These are phyloP conservation scores for Sebastolobus altivelis DNA, from an alignment of 2,797 vertebrate species.

Conservation along the genomic window DNA sequence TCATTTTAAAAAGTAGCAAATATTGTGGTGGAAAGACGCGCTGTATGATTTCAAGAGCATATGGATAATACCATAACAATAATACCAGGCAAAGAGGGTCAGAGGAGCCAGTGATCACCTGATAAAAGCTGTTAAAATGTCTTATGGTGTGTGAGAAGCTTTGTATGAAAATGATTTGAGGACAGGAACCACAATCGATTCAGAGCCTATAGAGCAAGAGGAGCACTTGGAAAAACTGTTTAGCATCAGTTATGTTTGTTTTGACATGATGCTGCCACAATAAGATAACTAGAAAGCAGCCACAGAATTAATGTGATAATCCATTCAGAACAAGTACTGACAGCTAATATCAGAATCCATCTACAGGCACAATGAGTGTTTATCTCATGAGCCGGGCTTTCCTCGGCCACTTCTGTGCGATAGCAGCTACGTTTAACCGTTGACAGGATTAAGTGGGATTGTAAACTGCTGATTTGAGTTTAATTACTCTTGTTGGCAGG, in stretches of 20 bases:
- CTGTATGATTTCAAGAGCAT: constrained; percentile 13
- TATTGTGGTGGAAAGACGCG: background rate
- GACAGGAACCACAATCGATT: background rate
- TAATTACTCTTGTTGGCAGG: constrained; percentile 29
- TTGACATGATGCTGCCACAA: background rate
- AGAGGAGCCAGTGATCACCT: background rate
- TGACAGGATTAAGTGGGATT: constrained; percentile 44
- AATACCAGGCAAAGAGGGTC: constrained; percentile 22
- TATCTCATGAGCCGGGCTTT: background rate
- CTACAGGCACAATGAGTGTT: background rate
- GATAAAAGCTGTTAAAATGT: constrained; percentile 48
- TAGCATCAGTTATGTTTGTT: background rate
- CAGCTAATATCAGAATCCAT: background rate
- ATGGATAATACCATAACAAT: constrained; percentile 47
- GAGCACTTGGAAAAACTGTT: background rate
- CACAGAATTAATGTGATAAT: constrained; percentile 1
- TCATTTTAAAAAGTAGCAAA: background rate
- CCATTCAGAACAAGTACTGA: background rate
- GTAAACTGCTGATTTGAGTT: constrained; percentile 18
- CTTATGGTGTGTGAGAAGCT: constrained; percentile 46
- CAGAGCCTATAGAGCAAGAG: background rate
- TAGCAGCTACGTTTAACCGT: constrained; percentile 17
- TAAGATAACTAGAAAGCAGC: background rate
- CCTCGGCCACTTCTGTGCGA: background rate
- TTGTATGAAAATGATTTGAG: constrained; percentile 17